Percentiles rank a stretch among this genome's conserved stretches.
Conservation (phyloP, 2,797 vertebrate species). For the Enteromius anoplus region DNA sequence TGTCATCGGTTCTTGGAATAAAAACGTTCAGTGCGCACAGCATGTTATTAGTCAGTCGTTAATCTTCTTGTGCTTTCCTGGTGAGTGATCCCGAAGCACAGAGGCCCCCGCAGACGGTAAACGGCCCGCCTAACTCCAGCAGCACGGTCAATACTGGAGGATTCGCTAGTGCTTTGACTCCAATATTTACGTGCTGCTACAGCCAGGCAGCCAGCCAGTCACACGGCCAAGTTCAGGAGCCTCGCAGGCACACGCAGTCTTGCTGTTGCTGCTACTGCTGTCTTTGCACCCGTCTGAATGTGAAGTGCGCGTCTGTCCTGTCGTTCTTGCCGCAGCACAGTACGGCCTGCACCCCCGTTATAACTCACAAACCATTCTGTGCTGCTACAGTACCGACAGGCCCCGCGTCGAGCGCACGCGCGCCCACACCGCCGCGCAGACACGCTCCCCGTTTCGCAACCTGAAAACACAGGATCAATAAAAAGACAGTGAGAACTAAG, state of each 20-base stretch:
- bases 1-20: background rate
- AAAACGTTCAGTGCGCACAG: background rate
- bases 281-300: slow-evolving; percentile 21
- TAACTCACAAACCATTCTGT: slow-evolving; percentile 99
- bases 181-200: slow-evolving; percentile 99
- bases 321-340: slow-evolving; percentile 97
- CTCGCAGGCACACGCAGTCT: slow-evolving; percentile 6
- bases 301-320: slow-evolving; percentile 74
- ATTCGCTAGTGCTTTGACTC: slow-evolving; percentile 87
- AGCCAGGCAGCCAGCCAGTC: slow-evolving; percentile 84
- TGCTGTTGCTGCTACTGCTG: slow-evolving; percentile 3
- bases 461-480: slow-evolving; percentile 39
- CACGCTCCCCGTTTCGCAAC: slow-evolving; percentile 23
- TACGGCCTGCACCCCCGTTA: slow-evolving; percentile 95
- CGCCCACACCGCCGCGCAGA: slow-evolving; percentile 26
- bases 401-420: slow-evolving; percentile 40
- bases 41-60: background rate
- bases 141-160: slow-evolving; percentile 93
- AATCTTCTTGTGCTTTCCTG: background rate
- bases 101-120: slow-evolving; percentile 51
- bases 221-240: slow-evolving; percentile 50
- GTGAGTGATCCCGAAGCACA: slow-evolving; percentile 7
- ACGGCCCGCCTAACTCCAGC: slow-evolving; percentile 86
- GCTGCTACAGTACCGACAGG: slow-evolving; percentile 98
- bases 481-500: background rate